Evolutionary conservation across 53 echinoderm and acorn worm species (phyloP).

Genomic region (Antedon mediterranea): DNA sequence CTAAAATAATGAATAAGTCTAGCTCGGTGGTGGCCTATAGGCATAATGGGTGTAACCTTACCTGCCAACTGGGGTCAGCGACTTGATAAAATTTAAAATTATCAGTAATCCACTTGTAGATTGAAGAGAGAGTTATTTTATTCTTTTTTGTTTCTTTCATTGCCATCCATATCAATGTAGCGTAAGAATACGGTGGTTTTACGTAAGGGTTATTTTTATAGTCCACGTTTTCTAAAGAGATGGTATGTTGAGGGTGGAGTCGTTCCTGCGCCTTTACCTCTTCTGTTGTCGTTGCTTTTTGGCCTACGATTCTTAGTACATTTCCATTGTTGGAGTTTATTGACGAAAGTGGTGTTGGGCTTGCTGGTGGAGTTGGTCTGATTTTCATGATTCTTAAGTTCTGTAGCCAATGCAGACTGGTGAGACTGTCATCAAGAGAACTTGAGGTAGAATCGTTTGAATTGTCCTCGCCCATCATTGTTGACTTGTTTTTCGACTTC

Average conservation of each 20-base stretch:
- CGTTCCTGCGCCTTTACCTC: conserved; percentile 29
- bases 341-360: conserved; percentile 63
- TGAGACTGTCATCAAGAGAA: conserved; percentile 84
- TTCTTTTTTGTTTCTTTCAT: conserved; percentile 93
- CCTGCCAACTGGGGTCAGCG: conserved; percentile 99
- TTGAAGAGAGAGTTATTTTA: conserved; percentile 93
- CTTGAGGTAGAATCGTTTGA: conserved; percentile 26
- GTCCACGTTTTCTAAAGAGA: conserved; percentile 47
- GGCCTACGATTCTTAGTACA: neutral
- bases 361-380: conserved; percentile 77
- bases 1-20: too few species aligned
- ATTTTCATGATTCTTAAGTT: conserved; percentile 85
- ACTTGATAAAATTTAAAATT: conserved; percentile 92
- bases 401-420: conserved; percentile 94
- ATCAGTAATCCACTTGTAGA: conserved; percentile 93
- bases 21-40: too few species aligned
- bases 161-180: conserved; percentile 97
- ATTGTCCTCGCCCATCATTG: conserved; percentile 13
- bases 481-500: conserved; percentile 1
- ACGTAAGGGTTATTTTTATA: conserved; percentile 70
- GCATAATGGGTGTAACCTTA: too few species aligned
- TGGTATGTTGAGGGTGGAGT: conserved; percentile 13
- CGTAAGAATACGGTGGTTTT: conserved; percentile 90
- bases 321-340: conserved; percentile 30
- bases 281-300: conserved; percentile 18